Evolutionary conservation across 2,888 invertebrate genomes (phyloP), one percentile per base, ranked within the genome.

Genomic region (Cheilosia soror): DNA sequence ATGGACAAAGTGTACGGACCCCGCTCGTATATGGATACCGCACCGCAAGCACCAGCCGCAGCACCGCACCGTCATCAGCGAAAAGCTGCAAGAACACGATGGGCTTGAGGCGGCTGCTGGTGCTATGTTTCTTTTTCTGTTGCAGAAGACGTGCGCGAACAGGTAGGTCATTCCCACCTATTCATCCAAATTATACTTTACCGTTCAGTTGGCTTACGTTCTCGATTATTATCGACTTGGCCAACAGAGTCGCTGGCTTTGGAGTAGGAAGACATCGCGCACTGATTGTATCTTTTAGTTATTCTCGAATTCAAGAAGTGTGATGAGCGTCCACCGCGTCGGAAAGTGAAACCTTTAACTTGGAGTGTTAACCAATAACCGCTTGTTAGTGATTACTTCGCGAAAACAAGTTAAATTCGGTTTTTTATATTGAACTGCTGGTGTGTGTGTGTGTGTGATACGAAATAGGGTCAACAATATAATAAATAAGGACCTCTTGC

Each of bases 101-200:
- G 72, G 76, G 49, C 40, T 71, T 68, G 13, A 44, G 29, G 29
- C 53, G n/a, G 44, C 29, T 15, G 60, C 7, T 72, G 49, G 42
- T 79, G n/a, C n/a, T n/a, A n/a, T n/a, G 60, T 53, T 55, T 49
- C 71, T 62, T 33, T 62, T 79, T 55, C 55, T 53, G 53, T 60
- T 53, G 31, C 40, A 55, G 65, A 49, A 83, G 78, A 83, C 68
- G 78, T 73, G 80, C 68, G 76, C 76, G 79, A 81, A 76, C 85
- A 85, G 85, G 85, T 81, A 81, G 85, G 85, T 85, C 81, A 85
- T 85, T 85, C 85, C 85, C 81, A 85, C 85, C 85, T 81, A 72
- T 85, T 85, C 81, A 68, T 72, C 76, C 85, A 85, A 85, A 85
- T 85, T 81, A 85, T 77, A 68, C 76, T 85, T 85, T 85, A 85